A percentile compares a stretch with the other conserved stretches of the same genome.
Conservation (phyloP, 2,797 vertebrate species). For the Onychomys arenicola region DNA sequence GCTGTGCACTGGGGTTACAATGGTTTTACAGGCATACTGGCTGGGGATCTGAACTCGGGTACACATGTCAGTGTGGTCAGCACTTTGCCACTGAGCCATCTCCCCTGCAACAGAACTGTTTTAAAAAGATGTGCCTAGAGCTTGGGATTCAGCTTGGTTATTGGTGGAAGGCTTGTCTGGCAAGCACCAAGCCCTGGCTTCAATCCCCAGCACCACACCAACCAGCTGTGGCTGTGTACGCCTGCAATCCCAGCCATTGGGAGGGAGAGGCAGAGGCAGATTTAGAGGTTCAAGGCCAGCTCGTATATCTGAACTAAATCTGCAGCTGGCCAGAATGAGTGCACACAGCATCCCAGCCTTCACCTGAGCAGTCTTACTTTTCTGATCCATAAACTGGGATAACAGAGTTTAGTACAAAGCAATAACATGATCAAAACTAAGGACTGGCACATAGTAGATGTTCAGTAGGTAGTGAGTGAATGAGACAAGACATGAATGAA, state of each 20-base stretch:
- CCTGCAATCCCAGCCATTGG: not conserved
- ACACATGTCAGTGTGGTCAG: not conserved
- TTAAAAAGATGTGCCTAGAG: not conserved
- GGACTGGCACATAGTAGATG: not conserved
- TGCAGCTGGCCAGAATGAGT: not conserved
- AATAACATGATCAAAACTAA: conserved; percentile 16
- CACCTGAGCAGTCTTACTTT: conserved; percentile 20
- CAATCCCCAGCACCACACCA: not conserved
- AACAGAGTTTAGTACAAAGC: not conserved
- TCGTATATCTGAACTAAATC: not conserved
- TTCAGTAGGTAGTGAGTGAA: conserved; percentile 28
- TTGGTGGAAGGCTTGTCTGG: not conserved
- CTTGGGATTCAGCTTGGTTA: not conserved
- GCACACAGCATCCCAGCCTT: not conserved
- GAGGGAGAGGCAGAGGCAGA: not conserved
- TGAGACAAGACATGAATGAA: conserved; percentile 60
- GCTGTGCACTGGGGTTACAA: not conserved
- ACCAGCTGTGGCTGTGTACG: no score
- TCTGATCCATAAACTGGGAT: not conserved
- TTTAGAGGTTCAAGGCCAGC: not conserved
- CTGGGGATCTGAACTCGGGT: not conserved
- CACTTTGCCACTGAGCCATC: not conserved
- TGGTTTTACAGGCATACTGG: not conserved
- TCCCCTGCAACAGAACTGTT: not conserved
- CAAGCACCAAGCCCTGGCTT: not conserved